Evolutionary conservation across 2,113 vertebrate species (phyloP), one percentile per base, ranked within the genome.

Genomic region (Serranochromis macrocephalus): DNA sequence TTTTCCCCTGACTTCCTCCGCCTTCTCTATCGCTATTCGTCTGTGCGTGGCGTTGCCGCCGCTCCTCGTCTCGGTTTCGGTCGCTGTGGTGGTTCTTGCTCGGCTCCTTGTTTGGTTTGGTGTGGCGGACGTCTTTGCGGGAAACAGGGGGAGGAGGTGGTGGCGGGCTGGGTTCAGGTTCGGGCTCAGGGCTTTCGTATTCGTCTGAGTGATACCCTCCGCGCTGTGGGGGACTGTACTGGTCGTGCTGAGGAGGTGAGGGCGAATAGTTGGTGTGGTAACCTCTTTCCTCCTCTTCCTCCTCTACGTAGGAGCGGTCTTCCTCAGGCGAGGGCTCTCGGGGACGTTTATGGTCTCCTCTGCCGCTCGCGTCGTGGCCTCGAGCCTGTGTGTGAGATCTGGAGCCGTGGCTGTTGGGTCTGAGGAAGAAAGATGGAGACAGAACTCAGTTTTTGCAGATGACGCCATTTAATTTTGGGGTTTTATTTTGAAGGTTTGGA

Each of bases 191-290:
- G 55, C 96, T 96, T 58, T 82, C 33, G 4, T 86, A 96, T 68
- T 96, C 97, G 89, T 96, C 97, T 7, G 95, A 96, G 2, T 93
- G 97, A 90, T 95, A 94, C 4, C 96, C 96, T 8, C 88, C 33
- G 2, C 85, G 53, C 58, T 94, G 97, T 0, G 96, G 97, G 1
- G 89, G 91, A 73, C 92, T 96, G 93, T 96, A 96, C 87, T 97
- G 93, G 88, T 88, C 94, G 84, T 96, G 98, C 45, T 93, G 93
- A 1, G 95, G 95, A 2, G 97, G 95, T 2, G 95, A 97, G 3
- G 97, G 97, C 2, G 97, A 98, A 94, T 96, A 97, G 36, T 95
- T 95, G 0, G 96, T 96, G 66, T 96, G 96, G 93, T 98, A 97
- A 51, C 91, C 92, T 81, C 96, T 95, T 12, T 96, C 93, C 4